Evolutionary conservation across 2,797 vertebrate species (phyloP), one percentile per base, ranked within the genome.

Genomic region (Jordanella pulchra): DNA sequence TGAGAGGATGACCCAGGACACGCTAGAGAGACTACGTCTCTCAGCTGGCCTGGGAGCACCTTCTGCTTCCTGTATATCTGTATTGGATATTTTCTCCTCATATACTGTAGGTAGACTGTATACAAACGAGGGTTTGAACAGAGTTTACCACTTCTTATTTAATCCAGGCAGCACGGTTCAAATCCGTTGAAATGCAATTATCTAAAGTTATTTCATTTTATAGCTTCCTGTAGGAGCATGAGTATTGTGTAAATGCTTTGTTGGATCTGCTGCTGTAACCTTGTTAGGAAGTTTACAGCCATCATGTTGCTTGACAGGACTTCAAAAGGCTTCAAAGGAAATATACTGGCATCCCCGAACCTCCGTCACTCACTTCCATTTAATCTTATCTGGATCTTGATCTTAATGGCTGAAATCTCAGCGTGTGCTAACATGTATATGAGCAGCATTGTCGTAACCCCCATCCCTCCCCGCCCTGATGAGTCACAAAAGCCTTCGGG

Each of bases 401-500:
- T 81, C 2, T 61, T 45, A 39, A 56, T 28, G 50, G 60, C 44
- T 64, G 17, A 67, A 78, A 32, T 6, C 11, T 9, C 25, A 63
- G 56, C 65, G 11, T 71, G 75, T 56, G 42, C 23, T 1, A 68
- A 67, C 70, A 17, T 82, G 75, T 35, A 66, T 35, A 25, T 12
- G 23, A 73, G 47, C 30, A 48, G 17, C 12, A 18, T 51, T 74
- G 45, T 74, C 48, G 72, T 53, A 66, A 74, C 47, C 81, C 32
- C 17, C n/a, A n/a, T n/a, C n/a, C 35, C 35, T 39, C 35, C n/a
- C 23, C 44, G 75, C 67, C 51, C 48, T 15, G 69, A 64, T 91
- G 86, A 88, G 51, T 90, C 84, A 89, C 35, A 60, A 61, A 70
- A 54, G 55, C 66, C 12, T 74, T 42, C 64, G 21, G 71, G 50